These are phyloP conservation scores for Plebejus anna DNA, from an alignment of 2,888 invertebrate genomes.

Conservation along the genomic window DNA sequence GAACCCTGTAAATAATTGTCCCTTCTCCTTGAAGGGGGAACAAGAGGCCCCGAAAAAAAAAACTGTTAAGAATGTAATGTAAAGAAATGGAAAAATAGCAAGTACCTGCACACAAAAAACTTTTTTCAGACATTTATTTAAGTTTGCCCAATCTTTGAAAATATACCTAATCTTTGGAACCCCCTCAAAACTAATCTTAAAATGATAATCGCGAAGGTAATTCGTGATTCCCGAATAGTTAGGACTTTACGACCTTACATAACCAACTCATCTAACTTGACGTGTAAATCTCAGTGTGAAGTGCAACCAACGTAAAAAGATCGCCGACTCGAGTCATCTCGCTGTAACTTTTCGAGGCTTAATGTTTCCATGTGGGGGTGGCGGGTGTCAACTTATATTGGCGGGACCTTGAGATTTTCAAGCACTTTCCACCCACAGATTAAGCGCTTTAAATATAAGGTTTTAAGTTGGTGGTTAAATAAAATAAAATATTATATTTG, in stretches of 20 bases:
- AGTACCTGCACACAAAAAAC: too few relatives aligned
- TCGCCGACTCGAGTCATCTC: constrained; percentile 53
- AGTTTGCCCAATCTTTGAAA: not conserved
- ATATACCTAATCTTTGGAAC: not conserved
- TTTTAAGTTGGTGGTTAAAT: constrained; percentile 36
- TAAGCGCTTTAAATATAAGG: constrained; percentile 60
- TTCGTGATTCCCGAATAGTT: not conserved
- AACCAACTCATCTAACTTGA: constrained; percentile 13
- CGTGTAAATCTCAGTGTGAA: not conserved
- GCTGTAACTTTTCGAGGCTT: constrained; percentile 47
- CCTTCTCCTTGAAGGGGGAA: too few relatives aligned
- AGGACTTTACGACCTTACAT: constrained; percentile 1
- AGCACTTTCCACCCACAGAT: constrained; percentile 54
- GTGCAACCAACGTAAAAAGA: constrained; percentile 45
- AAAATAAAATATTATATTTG: not conserved
- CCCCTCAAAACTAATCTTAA: not conserved
- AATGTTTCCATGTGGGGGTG: constrained; percentile 49
- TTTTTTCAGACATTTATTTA: not conserved
- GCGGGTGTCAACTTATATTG: constrained; percentile 54
- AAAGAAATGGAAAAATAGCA: not conserved
- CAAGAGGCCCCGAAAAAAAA: too few relatives aligned
- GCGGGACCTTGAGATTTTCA: constrained; percentile 59
- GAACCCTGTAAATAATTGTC: too few relatives aligned
- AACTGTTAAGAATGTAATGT: not conserved
- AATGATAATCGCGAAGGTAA: not conserved